Base-by-base conservation (phyloP, 2,797 vertebrate genomes). In the Chrosomus eos region DNA sequence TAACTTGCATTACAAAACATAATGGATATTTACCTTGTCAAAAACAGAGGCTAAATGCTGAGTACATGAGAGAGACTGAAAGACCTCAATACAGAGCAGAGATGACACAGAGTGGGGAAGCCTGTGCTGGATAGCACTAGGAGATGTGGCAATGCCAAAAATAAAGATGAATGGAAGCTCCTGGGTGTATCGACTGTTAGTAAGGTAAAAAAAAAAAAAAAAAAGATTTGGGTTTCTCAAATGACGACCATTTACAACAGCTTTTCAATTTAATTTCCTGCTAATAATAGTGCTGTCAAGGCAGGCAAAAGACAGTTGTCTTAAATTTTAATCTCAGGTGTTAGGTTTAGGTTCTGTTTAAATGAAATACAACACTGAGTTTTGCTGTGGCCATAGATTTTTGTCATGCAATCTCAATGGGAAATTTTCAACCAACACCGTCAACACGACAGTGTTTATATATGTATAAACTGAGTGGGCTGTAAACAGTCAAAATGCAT, bases 121-220 rank as follows among this genome's bases (percentile, higher is more conserved):
- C 90, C 97, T 93, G 83, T 94, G 96, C 88, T 98, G 98, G 92
- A 99, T 95, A 89, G 97, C 96, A 94, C 97, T 95, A 82, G 98
- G 97, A 67, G 98, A 98, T 0, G 98, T 99, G 87, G 98, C 98
- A 0, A 99, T 97, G 78, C 98, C 98, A 89, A 99, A 98, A 92
- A 99, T 91, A 86, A 99, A 95, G 88, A 97, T 94, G 79, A 99
- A 91, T 3, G 98, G 98, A 77, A 99, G 95, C 83, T 95, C 94
- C 66, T 89, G 93, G 36, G 97, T 91, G 90, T 98, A 98, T 2
- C 96, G 96, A 92, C 98, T 99, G 93, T 74, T 38, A 66, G 51
- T 43, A 83, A 62, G 60, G 64, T 5, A 0, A 51, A 31, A 51
- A 19, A 16, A 48, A 5, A 43, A 26, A 18, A 10, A 23, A 60